Evolutionary conservation across 2,113 vertebrate genomes (phyloP), one percentile per base, ranked within the genome.

Genomic region (Scartelaos histophorus): DNA sequence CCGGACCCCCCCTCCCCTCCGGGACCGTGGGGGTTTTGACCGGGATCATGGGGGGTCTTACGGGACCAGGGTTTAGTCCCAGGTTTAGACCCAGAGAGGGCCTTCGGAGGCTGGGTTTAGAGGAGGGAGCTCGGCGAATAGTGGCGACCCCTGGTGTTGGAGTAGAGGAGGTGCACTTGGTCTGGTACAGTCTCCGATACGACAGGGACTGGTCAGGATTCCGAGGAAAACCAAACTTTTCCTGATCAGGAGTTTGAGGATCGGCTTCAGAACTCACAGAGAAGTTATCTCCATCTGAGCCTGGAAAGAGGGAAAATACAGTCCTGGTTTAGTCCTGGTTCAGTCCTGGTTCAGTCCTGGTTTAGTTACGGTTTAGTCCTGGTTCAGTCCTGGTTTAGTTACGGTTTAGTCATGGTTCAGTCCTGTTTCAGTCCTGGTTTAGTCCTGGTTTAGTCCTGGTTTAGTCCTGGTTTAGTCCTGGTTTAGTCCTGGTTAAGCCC

Each of bases 11-110:
- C 1, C n/a, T 22, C 73, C 56, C 17, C 5, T 96, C 96, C 0
- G 97, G 97, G 69, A 98, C 96, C 0, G 96, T 98, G 0, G 97
- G 97, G 0, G 97, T 98, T 90, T 97, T 98, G 67, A 98, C 97
- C 0, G 97, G 97, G 76, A 98, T 95, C 89, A 97, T 95, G 0
- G 97, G 96, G 0, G 96, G 96, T 88, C 95, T 95, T 88, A 98
- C 96, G 1, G 97, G 97, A 22, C 97, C 96, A 0, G 97, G 96
- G 16, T 95, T 96, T 43, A 43, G 38, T 43, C 38, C 38, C 0
- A 92, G 85, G 3, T 87, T 93, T 0, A 95, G 86, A 29, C 85
- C 82, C 0, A 85, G 93, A 13, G 95, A 94, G 0, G 95, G 94
- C 1, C 96, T 93, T 45, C 97, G 85, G 62, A 97, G 93, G 0